Evolutionary conservation across 2,113 vertebrate species (phyloP), one percentile per base, ranked within the genome.

Genomic region (Colistium nudipinnis): DNA sequence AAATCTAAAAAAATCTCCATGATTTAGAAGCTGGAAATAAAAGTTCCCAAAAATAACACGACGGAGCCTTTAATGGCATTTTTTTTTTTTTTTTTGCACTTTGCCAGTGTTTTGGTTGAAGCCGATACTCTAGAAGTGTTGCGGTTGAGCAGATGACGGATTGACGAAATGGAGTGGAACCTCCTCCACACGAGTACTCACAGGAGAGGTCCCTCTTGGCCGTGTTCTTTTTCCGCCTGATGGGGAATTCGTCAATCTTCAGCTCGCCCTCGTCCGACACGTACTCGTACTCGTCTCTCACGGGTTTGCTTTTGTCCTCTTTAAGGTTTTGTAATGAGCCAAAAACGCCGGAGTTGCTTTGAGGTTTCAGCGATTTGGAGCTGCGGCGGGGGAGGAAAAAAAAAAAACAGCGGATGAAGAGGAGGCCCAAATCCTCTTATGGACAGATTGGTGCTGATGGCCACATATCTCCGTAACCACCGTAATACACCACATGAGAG

Each of bases 211-310:
- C 97, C 90, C 96, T 95, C 89, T 97, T 99, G 1, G 94, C 89
- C 0, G 94, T 84, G 35, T 93, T 96, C 87, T 98, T 98, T 95
- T 98, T 98, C 89, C 98, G 95, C 81, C 98, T 93, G 88, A 99
- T 99, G 78, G 97, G 98, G 89, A 99, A 99, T 82, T 99, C 97
- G 2, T 98, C 98, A 0, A 99, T 99, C 92, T 98, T 98, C 60
- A 98, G 92, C 88, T 98, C 98, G 5, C 97, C 97, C 0, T 99
- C 98, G 10, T 99, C 98, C 0, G 98, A 99, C 35, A 99, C 97
- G 0, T 99, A 98, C 69, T 99, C 98, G 1, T 99, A 99, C 82
- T 99, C 98, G 22, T 98, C 98, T 68, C 96, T 94, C 61, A 98
- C 94, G 0, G 95, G 95, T 89, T 98, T 98, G 76, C 89, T 81